These are phyloP conservation scores for Watersipora subatra DNA, from an alignment of 1,140 invertebrate genomes.

Conservation along the genomic window DNA sequence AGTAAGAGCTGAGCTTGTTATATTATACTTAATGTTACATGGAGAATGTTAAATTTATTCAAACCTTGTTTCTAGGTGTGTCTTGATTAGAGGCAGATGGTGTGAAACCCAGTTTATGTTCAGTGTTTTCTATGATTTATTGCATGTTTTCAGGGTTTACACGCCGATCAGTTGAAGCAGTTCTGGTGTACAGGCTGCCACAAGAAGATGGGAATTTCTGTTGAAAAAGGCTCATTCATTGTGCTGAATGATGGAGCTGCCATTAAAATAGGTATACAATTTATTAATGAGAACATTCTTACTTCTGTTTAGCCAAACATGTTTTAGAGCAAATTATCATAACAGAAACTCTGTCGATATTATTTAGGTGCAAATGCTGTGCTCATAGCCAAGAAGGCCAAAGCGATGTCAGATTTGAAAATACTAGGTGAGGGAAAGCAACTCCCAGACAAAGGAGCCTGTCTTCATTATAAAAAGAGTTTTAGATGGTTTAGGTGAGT, in stretches of 20 bases:
- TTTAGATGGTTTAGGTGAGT: constrained; percentile 37
- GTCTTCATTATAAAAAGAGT: constrained; percentile 42
- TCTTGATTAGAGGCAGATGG: no score
- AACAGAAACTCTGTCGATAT: no score
- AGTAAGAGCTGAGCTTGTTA: no score
- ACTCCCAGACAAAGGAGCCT: constrained; percentile 36
- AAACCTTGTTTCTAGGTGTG: no score
- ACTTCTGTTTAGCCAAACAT: neutral
- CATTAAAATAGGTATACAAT: neutral
- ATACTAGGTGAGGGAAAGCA: constrained; percentile 31
- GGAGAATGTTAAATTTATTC: no score
- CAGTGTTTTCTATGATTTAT: no score
- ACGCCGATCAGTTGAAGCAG: constrained; percentile 20
- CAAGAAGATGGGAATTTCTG: constrained; percentile 24
- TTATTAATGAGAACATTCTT: constrained; percentile 8
- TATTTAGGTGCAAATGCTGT: neutral
- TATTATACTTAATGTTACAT: no score
- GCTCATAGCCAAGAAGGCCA: neutral
- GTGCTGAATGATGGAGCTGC: constrained; percentile 14
- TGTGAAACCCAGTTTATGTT: no score
- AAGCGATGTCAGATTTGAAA: neutral
- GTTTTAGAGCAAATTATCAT: no score
- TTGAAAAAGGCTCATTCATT: constrained; percentile 22
- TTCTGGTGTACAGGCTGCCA: constrained; percentile 28
- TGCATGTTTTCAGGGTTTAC: constrained; percentile 21